Percentiles rank a stretch among this genome's conserved stretches.
These are phyloP conservation scores for Leptestheria dahalacensis DNA, from an alignment of 1,140 invertebrate genomes.

Conservation along the genomic window DNA sequence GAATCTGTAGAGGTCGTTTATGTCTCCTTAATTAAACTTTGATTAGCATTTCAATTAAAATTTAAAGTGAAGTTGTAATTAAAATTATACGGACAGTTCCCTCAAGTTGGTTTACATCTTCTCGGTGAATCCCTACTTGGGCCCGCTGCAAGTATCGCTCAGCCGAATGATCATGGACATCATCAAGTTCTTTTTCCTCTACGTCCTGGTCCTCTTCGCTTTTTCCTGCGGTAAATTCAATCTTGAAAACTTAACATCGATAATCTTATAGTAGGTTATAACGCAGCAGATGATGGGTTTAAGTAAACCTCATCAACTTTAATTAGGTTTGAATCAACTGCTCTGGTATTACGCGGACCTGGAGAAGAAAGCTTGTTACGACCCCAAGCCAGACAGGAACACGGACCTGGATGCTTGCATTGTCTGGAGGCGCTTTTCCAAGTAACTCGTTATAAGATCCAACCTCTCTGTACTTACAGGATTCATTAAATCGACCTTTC, in stretches of 20 bases:
- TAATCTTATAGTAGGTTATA: too few relatives aligned
- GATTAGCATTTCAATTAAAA: too few relatives aligned
- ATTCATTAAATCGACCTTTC: too few relatives aligned
- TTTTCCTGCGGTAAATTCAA: slow-evolving; percentile 74
- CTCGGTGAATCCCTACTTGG: slow-evolving; percentile 94
- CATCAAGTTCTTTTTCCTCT: slow-evolving; percentile 92
- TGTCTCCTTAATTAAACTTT: too few relatives aligned
- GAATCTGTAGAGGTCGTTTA: too few relatives aligned
- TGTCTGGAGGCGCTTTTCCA: slow-evolving; percentile 82
- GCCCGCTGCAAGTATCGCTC: slow-evolving; percentile 90
- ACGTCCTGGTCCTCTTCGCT: slow-evolving; percentile 85
- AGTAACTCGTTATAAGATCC: slow-evolving; percentile 42
- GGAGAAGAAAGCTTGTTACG: slow-evolving; percentile 48
- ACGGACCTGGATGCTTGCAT: slow-evolving; percentile 68
- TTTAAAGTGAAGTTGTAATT: too few relatives aligned
- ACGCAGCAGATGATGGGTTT: too few relatives aligned
- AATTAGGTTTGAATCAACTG: slow-evolving; percentile 53
- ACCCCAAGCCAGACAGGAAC: slow-evolving; percentile 28
- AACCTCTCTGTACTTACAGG: too few relatives aligned
- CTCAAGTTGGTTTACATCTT: slow-evolving; percentile 97
- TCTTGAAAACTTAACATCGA: neutral
- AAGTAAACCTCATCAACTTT: neutral
- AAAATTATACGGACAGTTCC: slow-evolving; percentile 46
- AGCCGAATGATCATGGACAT: slow-evolving; percentile 97
- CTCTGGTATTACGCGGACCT: slow-evolving; percentile 94